phyloP scores from a whole-genome alignment of 2,888 invertebrate genomes.

The Lasioglossum malachurum region DNA sequence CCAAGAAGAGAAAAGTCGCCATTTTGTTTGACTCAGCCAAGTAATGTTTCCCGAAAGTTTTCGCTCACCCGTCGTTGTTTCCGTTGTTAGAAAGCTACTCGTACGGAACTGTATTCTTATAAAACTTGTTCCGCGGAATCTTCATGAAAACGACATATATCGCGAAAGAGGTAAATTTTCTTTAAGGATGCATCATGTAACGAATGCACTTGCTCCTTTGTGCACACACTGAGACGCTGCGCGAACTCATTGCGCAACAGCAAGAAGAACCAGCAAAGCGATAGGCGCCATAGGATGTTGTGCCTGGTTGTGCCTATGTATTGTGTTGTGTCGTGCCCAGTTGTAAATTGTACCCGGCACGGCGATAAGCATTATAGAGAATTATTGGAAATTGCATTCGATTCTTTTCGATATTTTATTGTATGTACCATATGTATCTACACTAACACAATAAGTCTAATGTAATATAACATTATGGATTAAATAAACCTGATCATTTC shows the following conservation, averaged over 20 bases:
- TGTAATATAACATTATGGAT: no score
- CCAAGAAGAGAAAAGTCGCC: constrained; percentile 71
- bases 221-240: constrained; percentile 75
- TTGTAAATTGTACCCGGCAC: neutral
- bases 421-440: no score
- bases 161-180: constrained; percentile 52
- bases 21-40: constrained; percentile 77
- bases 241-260: constrained; percentile 70
- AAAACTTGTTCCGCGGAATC: constrained; percentile 36
- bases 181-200: constrained; percentile 73
- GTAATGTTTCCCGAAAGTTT: constrained; percentile 50
- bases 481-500: no score
- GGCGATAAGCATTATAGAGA: neutral
- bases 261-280: constrained; percentile 42
- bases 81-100: constrained; percentile 35
- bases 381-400: no score
- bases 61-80: constrained; percentile 45
- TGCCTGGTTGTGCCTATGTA: neutral
- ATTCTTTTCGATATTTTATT: no score
- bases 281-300: constrained; percentile 8
- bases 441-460: no score
- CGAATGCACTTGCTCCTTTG: constrained; percentile 63
- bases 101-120: constrained; percentile 9
- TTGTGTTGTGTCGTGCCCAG: neutral
- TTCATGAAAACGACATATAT: constrained; percentile 53